Evolutionary conservation across 2,888 invertebrate species (phyloP).

Genomic region (Melinopterus prodromus): DNA sequence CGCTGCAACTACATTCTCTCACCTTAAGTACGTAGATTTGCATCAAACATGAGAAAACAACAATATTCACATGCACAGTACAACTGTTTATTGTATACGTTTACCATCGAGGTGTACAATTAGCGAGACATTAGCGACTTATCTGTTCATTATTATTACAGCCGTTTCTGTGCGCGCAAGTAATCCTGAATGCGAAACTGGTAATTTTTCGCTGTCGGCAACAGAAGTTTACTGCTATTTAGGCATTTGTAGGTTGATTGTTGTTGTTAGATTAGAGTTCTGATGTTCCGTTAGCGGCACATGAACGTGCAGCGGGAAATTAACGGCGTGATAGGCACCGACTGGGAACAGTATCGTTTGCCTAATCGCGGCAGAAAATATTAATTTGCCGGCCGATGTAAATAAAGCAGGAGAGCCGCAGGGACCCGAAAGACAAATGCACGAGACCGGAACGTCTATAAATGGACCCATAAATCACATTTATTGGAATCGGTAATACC

Average conservation of each 20-base stretch:
- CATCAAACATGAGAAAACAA: background rate
- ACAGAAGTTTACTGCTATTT: background rate
- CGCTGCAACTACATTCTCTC: background rate
- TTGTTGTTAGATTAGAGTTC: background rate
- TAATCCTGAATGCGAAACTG: background rate
- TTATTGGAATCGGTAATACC: background rate
- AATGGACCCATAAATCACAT: slow-evolving; percentile 20
- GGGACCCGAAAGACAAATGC: slow-evolving; percentile 18
- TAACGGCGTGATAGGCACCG: background rate
- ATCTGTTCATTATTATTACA: background rate
- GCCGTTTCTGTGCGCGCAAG: background rate
- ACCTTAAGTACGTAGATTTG: background rate
- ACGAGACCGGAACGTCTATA: slow-evolving; percentile 7
- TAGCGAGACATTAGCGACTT: background rate
- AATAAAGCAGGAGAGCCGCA: slow-evolving; percentile 5
- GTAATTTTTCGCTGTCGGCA: background rate
- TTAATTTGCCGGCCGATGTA: slow-evolving; percentile 8
- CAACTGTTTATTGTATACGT: background rate
- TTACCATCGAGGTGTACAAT: background rate
- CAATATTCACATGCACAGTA: background rate
- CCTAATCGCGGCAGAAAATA: slow-evolving; percentile 20
- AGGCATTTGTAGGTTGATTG: background rate
- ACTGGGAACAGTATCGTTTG: slow-evolving; percentile 19
- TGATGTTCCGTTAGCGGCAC: background rate
- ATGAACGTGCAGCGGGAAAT: background rate